These are phyloP conservation scores for Abscondita cerata DNA, from an alignment of 2,888 invertebrate genomes.

Conservation along the genomic window DNA sequence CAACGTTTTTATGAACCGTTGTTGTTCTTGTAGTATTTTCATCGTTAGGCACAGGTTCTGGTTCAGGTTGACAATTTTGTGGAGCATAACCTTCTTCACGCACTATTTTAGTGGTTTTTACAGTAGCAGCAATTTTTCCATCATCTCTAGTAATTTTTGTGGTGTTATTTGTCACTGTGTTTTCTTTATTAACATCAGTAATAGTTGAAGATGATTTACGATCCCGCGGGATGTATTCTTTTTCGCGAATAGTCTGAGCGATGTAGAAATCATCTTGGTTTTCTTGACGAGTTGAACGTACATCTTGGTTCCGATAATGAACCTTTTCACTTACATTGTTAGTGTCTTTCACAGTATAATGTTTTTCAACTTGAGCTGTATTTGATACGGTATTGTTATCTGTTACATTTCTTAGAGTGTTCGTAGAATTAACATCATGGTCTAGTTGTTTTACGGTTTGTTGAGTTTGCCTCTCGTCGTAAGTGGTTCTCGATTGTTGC, in stretches of 20 bases:
- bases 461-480: neutral
- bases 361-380: neutral
- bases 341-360: neutral
- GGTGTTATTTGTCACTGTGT: neutral
- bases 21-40: neutral
- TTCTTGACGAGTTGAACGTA: neutral
- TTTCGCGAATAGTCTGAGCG: slow-evolving; percentile 11
- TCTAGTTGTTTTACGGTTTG: neutral
- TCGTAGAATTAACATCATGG: too few species aligned
- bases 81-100: neutral
- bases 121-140: too few species aligned
- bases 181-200: neutral
- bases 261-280: slow-evolving; percentile 13
- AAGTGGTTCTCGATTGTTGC: slow-evolving; percentile 24
- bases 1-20: neutral
- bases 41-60: neutral
- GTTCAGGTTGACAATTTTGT: too few species aligned
- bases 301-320: neutral
- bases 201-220: neutral
- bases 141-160: neutral
- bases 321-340: neutral
- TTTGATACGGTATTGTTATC: neutral
- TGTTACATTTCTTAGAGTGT: neutral
- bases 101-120: neutral
- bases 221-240: slow-evolving; percentile 15